Percentiles rank a stretch among this genome's conserved stretches.
phyloP scores from a whole-genome alignment of 1,140 invertebrate genomes.

The Brachionus rotundiformis region DNA sequence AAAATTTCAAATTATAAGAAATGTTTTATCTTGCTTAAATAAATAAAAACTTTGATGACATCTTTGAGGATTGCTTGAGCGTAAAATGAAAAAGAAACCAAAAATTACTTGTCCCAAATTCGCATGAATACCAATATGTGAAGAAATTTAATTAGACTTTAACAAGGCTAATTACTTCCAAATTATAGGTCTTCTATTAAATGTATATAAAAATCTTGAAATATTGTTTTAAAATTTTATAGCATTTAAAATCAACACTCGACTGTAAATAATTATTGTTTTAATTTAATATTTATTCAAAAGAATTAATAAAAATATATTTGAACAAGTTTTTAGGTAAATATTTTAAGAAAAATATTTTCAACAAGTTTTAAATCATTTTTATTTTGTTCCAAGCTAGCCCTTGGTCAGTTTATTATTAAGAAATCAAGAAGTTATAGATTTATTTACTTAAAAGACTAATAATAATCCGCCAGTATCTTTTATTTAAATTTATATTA shows the following conservation, averaged over 20 bases:
- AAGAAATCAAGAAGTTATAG: too few species aligned
- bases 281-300: not conserved
- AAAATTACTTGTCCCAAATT: not conserved
- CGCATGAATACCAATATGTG: not conserved
- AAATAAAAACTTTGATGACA: too few species aligned
- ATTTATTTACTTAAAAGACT: too few species aligned
- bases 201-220: not conserved
- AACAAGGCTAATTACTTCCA: not conserved
- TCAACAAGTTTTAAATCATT: not conserved
- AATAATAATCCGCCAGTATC: too few species aligned
- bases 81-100: conserved; percentile 1
- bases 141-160: not conserved
- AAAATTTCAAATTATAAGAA: not conserved
- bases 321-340: not conserved
- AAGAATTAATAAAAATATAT: not conserved
- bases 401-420: too few species aligned
- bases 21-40: not conserved
- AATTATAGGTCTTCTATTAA: not conserved
- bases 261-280: not conserved
- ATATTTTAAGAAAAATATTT: not conserved
- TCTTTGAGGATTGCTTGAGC: not conserved
- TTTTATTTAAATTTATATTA: not conserved
- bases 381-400: too few species aligned
- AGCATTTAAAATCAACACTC: not conserved
- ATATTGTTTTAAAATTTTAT: not conserved